Conservation (phyloP, 2,797 vertebrate genomes). For the Eidolon dupreanum region DNA sequence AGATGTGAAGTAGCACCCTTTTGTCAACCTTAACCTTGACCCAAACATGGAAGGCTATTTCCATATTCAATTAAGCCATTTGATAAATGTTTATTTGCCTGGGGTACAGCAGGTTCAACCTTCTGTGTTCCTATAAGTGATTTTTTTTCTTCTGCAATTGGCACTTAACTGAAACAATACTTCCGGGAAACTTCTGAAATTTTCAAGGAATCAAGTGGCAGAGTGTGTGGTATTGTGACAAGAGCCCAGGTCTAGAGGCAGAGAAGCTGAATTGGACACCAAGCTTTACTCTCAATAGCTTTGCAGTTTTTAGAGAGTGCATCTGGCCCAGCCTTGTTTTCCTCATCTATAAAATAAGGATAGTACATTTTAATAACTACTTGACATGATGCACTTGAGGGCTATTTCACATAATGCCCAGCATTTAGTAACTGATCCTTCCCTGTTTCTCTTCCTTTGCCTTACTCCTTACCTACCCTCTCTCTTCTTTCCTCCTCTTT, state of each 20-base stretch:
- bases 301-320: neutral
- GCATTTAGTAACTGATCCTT: neutral
- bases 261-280: neutral
- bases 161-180: neutral
- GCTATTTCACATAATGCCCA: neutral
- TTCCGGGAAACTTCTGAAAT: neutral
- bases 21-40: neutral
- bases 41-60: neutral
- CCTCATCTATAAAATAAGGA: neutral
- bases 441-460: neutral
- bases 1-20: neutral
- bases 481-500: neutral
- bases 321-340: neutral
- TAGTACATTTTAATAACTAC: neutral
- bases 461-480: neutral
- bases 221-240: neutral
- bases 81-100: constrained; percentile 4
- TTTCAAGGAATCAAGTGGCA: neutral
- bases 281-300: neutral
- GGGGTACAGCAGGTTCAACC: neutral
- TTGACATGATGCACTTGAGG: neutral
- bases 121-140: neutral
- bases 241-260: neutral
- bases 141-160: neutral
- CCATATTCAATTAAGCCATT: neutral